Percentiles rank a stretch among this genome's conserved stretches.
Evolutionary conservation across 2,113 vertebrate species (phyloP).

Genomic region (Boulengeromyrus knoepffleri): DNA sequence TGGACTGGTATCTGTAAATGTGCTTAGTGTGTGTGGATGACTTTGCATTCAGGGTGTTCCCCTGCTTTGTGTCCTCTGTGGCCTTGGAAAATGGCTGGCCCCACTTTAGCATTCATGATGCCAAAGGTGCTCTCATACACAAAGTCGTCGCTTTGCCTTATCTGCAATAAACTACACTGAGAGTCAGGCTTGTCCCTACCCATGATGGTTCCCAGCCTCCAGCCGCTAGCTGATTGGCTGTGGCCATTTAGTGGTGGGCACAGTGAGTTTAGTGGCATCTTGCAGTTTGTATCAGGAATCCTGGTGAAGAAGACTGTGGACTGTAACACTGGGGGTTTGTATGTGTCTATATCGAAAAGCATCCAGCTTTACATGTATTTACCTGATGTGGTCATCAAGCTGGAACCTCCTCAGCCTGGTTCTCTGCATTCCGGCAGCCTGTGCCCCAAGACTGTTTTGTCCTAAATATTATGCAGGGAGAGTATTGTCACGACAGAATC

Average conservation of each 20-base stretch:
- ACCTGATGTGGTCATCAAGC: neutral
- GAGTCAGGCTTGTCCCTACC: neutral
- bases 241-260: neutral
- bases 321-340: neutral
- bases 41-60: neutral
- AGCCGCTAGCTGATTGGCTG: neutral
- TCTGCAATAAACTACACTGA: neutral
- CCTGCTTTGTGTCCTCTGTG: neutral
- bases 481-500: neutral
- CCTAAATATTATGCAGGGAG: neutral
- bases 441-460: neutral
- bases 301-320: neutral
- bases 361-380: neutral
- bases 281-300: neutral
- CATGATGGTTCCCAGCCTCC: neutral
- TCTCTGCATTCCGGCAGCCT: neutral
- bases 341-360: neutral
- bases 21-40: neutral
- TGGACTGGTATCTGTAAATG: neutral
- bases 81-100: neutral
- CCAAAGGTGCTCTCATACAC: neutral
- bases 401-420: neutral
- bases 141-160: neutral
- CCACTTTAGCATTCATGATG: neutral
- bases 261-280: neutral